phyloP scores from a whole-genome alignment of 2,888 invertebrate genomes.

The Heliothis peltigera region DNA sequence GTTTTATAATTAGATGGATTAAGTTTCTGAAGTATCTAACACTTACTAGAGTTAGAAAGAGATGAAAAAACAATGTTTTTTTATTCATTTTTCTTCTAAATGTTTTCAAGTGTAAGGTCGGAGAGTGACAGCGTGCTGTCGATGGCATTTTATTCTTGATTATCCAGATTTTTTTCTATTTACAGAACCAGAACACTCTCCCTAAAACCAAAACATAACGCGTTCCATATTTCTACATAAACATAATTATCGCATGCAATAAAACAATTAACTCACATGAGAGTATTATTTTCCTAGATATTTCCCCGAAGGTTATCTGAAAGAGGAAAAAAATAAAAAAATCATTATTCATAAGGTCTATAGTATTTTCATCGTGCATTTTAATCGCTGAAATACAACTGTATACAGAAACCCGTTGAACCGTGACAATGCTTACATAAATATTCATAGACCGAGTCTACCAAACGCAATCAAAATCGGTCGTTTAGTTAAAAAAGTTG shows the following conservation, averaged over 20 bases:
- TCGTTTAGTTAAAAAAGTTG: constrained; percentile 17
- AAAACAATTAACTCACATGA: constrained; percentile 11
- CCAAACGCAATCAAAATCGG: constrained; percentile 16
- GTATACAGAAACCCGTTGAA: constrained; percentile 2
- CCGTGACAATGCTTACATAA: constrained; percentile 19
- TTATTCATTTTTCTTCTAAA: too few relatives aligned
- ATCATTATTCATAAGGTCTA: constrained; percentile 13
- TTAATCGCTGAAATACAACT: constrained; percentile 11
- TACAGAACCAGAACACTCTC: too few relatives aligned
- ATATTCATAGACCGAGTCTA: constrained; percentile 23
- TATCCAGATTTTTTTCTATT: background rate
- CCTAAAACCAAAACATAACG: background rate
- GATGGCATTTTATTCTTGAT: background rate
- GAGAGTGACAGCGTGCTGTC: too few relatives aligned
- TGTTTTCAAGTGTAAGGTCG: too few relatives aligned
- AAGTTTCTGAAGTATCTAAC: too few relatives aligned
- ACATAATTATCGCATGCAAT: background rate
- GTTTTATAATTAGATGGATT: too few relatives aligned
- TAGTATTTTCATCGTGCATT: constrained; percentile 8
- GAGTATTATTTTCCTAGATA: background rate
- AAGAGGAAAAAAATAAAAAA: constrained; percentile 8
- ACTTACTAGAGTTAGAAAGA: too few relatives aligned
- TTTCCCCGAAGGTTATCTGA: constrained; percentile 21
- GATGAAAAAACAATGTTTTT: too few relatives aligned
- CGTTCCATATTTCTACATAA: background rate